phyloP scores from a whole-genome alignment of 2,797 vertebrate genomes.

The Sebastiscus albofasciatus region DNA sequence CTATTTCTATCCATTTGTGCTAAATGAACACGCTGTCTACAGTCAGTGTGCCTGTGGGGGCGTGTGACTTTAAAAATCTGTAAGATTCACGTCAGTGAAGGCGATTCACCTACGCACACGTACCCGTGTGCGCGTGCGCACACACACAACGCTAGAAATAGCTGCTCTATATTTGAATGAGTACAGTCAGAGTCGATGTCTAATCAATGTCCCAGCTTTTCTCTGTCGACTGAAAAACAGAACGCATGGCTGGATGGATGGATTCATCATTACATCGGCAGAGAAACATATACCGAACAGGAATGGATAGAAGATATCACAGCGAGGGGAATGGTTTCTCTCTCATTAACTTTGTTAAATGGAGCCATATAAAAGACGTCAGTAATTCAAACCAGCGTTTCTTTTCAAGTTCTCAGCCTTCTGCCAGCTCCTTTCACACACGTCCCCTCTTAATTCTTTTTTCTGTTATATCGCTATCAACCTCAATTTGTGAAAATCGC shows the following conservation, averaged over 20 bases:
- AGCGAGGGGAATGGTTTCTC: neutral
- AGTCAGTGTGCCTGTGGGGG: slow-evolving; percentile 38
- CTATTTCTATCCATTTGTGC: slow-evolving; percentile 14
- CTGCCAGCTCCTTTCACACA: neutral
- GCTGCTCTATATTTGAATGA: slow-evolving; percentile 79
- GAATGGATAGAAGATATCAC: neutral
- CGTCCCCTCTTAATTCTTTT: neutral
- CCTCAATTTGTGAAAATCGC: slow-evolving; percentile 1
- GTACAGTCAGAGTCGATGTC: slow-evolving; percentile 74
- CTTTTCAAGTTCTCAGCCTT: neutral
- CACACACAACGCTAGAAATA: slow-evolving; percentile 64
- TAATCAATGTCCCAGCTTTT: slow-evolving; percentile 70
- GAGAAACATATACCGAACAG: neutral
- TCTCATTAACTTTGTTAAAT: neutral
- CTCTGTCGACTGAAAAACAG: slow-evolving; percentile 44
- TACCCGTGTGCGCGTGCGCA: neutral
- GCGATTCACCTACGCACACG: slow-evolving; percentile 47
- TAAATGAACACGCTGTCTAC: slow-evolving; percentile 25
- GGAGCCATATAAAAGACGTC: neutral
- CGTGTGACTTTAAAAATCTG: slow-evolving; percentile 55
- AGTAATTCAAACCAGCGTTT: slow-evolving; percentile 9
- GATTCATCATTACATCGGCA: neutral
- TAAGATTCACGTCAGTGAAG: slow-evolving; percentile 54
- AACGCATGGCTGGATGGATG: slow-evolving; percentile 7
- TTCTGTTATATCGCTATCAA: neutral